Evolutionary conservation across 2,888 invertebrate genomes (phyloP), one percentile per base, ranked within the genome.

Genomic region (Tipula confusa): DNA sequence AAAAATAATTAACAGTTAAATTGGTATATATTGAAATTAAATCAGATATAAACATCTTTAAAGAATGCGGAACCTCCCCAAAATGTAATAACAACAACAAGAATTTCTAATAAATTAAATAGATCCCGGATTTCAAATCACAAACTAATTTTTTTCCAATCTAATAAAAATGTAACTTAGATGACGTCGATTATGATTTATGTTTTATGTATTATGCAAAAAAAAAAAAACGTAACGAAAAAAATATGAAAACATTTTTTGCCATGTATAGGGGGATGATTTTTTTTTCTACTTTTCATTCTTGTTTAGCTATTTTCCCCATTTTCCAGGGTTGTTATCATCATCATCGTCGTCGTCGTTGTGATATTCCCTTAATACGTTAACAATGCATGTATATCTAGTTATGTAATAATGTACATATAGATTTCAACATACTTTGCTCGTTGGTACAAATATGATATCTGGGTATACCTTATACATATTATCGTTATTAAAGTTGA

Each of bases 121-220:
- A 64, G 64, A 64, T 64, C 64, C 64, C 64, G 64, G 64, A 24
- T 64, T 64, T 64, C 64, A 64, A 64, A 64, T 64, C 64, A 64
- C 64, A 80, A 29, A 80, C 80, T 29, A 80, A 80, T 80, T 80
- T 80, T 80, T 80, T 80, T 80, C 80, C 31, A 80, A 80, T 31
- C 29, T 31, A 80, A 80, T 80, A 80, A 29, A 80, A 80, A 80
- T 80, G 80, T 80, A 80, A 80, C 80, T 80, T 80, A 80, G 29
- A 80, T 80, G 80, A 80, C 80, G 80, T 80, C 80, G 80, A 80
- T 80, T 80, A 80, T 80, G 80, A 80, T 80, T 80, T 80, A 80
- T 80, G 80, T 80, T 80, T 80, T 80, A 64, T 64, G 64, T 64
- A 80, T 80, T 80, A 80, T 80, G 80, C 80, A 80, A 80, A 80